Evolutionary conservation across 2,888 invertebrate species (phyloP).

Genomic region (Lepidocyrtinus sp.): DNA sequence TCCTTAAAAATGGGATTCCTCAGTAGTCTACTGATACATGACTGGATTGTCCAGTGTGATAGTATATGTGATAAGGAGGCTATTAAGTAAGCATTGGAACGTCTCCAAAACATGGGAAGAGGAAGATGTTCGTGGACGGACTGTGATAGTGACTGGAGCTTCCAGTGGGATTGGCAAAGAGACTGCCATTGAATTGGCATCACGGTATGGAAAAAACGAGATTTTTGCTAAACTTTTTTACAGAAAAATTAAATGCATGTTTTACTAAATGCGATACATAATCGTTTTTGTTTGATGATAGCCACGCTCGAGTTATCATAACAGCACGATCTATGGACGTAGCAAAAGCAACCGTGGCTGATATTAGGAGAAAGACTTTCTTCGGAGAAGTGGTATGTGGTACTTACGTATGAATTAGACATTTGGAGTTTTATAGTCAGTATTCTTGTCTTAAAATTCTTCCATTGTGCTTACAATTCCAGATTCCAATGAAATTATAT

Average conservation of each 20-base stretch:
- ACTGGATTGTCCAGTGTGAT: constrained; percentile 29
- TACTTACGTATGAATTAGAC: background rate
- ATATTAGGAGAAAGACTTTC: constrained; percentile 77
- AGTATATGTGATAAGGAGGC: constrained; percentile 34
- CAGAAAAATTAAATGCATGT: background rate
- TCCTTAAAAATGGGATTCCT: constrained; percentile 33
- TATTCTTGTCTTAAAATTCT: background rate
- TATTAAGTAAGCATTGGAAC: constrained; percentile 41
- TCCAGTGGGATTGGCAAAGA: constrained; percentile 83
- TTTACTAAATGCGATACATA: background rate
- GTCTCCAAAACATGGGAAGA: constrained; percentile 35
- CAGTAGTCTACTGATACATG: constrained; percentile 21
- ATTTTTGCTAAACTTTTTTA: background rate
- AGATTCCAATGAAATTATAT: constrained; percentile 67
- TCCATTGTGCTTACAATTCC: constrained; percentile 16
- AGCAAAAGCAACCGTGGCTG: constrained; percentile 78
- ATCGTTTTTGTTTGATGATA: background rate
- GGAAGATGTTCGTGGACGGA: constrained; percentile 69
- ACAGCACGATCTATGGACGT: constrained; percentile 82
- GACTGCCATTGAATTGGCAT: constrained; percentile 82
- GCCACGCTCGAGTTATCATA: constrained; percentile 84
- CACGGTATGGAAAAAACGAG: constrained; percentile 70
- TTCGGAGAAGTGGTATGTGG: constrained; percentile 78
- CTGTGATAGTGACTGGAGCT: constrained; percentile 73
- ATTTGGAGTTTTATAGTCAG: too few relatives aligned